Evolutionary conservation across 1,140 invertebrate genomes (phyloP).

Genomic region (Neodiprion lecontei): DNA sequence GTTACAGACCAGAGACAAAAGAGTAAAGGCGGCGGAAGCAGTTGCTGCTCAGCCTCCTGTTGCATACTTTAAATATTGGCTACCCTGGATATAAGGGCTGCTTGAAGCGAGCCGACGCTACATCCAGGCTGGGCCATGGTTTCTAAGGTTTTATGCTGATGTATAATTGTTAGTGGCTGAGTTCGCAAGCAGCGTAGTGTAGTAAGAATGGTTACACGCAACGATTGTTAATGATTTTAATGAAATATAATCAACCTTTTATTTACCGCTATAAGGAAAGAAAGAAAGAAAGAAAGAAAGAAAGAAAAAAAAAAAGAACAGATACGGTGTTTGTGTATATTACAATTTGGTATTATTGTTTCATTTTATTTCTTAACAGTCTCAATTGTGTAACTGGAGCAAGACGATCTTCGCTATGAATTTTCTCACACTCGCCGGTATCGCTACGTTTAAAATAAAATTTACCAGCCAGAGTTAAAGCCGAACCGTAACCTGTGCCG

Average conservation of each 20-base stretch:
- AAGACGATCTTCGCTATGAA: too few species aligned
- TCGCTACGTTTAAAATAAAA: too few species aligned
- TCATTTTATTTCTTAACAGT: too few species aligned
- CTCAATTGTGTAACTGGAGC: too few species aligned
- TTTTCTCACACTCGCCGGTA: too few species aligned
- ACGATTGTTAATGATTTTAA: constrained; percentile 1
- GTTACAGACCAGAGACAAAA: constrained; percentile 92
- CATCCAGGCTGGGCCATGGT: constrained; percentile 51
- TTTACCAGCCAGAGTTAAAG: constrained; percentile 4
- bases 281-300: not conserved
- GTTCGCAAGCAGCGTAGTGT: constrained; percentile 51
- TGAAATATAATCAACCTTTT: not conserved
- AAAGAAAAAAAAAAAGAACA: constrained; percentile 7
- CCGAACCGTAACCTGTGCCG: constrained; percentile 14
- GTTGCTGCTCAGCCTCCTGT: constrained; percentile 90
- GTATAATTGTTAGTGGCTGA: constrained; percentile 56
- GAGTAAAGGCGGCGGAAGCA: constrained; percentile 90
- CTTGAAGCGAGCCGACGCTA: constrained; percentile 43
- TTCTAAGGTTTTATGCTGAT: constrained; percentile 58
- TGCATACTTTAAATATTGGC: constrained; percentile 82
- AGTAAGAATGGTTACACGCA: constrained; percentile 17
- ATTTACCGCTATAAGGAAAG: constrained; percentile 8
- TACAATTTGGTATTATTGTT: constrained; percentile 4
- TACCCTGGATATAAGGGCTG: constrained; percentile 46
- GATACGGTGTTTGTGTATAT: constrained; percentile 8